Conservation (phyloP, 2,888 invertebrate species). For the Choristoneura rosaceana region DNA sequence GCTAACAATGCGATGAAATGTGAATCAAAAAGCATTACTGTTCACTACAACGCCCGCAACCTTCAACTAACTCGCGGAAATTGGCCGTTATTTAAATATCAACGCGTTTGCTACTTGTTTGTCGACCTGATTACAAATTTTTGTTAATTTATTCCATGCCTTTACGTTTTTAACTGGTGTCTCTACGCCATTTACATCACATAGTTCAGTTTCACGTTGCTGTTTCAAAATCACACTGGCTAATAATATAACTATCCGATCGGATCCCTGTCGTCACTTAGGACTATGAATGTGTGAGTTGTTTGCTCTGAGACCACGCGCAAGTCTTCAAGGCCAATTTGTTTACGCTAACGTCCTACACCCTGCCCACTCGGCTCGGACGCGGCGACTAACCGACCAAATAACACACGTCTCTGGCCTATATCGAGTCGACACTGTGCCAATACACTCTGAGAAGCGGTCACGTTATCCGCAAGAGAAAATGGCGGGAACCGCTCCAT, state of each 20-base stretch:
- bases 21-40: conserved; percentile 36
- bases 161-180: not conserved
- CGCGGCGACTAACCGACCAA: conserved; percentile 57
- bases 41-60: conserved; percentile 15
- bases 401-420: conserved; percentile 51
- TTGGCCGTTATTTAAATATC: conserved; percentile 34
- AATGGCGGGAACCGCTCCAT: conserved; percentile 82
- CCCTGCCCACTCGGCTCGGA: conserved; percentile 32
- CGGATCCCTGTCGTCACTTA: conserved; percentile 56
- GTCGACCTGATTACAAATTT: conserved; percentile 25
- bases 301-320: conserved; percentile 68
- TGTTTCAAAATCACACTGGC: conserved; percentile 20
- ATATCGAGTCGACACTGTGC: conserved; percentile 49
- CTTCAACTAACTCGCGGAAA: conserved; percentile 27
- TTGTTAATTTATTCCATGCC: conserved; percentile 18
- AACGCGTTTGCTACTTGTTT: conserved; percentile 10
- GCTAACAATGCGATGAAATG: conserved; percentile 37
- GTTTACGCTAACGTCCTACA: conserved; percentile 63
- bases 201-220: conserved; percentile 12
- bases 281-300: conserved; percentile 63
- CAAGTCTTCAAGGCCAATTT: conserved; percentile 78
- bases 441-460: conserved; percentile 59
- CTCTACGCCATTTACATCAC: not conserved
- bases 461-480: conserved; percentile 62
- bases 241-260: conserved; percentile 31